These are phyloP conservation scores for Contarinia nasturtii DNA, from an alignment of 1,140 invertebrate genomes.

Conservation along the genomic window DNA sequence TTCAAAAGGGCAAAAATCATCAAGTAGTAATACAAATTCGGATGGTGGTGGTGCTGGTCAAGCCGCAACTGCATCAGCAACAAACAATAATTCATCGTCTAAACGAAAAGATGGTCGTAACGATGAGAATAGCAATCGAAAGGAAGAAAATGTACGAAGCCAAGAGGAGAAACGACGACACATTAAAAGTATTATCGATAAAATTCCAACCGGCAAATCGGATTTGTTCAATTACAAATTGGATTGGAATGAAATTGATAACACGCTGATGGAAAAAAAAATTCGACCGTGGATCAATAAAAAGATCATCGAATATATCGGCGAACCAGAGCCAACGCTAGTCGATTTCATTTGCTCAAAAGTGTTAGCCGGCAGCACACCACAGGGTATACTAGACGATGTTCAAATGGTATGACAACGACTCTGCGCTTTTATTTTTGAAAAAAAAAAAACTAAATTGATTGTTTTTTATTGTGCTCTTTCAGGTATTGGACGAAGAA, in stretches of 20 bases:
- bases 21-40: too few species aligned
- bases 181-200: constrained; percentile 93
- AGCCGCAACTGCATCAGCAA: background rate
- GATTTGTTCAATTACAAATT: constrained; percentile 86
- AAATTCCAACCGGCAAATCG: constrained; percentile 93
- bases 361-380: constrained; percentile 78
- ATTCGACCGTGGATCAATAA: constrained; percentile 99
- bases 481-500: constrained; percentile 92
- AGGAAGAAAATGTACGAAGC: constrained; percentile 44
- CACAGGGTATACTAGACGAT: constrained; percentile 89
- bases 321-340: constrained; percentile 94
- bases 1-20: background rate
- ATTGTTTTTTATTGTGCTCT: constrained; percentile 8
- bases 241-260: constrained; percentile 64
- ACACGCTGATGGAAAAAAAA: constrained; percentile 78
- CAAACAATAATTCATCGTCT: constrained; percentile 8
- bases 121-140: constrained; percentile 34
- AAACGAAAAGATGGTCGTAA: constrained; percentile 23
- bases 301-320: constrained; percentile 98
- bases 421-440: background rate
- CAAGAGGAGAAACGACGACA: constrained; percentile 90
- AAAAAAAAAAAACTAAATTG: background rate
- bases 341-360: constrained; percentile 99
- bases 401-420: constrained; percentile 87
- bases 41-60: background rate